Percentiles rank a stretch among this genome's conserved stretches.
These are phyloP conservation scores for Podarcis cretensis DNA, from an alignment of 2,113 vertebrate species.

Conservation along the genomic window DNA sequence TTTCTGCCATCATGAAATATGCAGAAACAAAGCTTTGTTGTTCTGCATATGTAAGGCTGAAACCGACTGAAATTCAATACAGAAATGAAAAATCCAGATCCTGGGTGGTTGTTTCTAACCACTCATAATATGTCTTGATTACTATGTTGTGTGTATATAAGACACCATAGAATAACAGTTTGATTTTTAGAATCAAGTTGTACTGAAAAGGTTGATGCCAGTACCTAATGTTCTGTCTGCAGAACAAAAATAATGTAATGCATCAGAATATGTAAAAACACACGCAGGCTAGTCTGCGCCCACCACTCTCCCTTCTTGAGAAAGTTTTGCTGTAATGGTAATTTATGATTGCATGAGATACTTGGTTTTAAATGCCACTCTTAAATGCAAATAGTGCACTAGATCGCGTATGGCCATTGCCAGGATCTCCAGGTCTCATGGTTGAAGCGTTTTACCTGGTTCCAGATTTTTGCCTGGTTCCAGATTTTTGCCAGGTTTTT, in stretches of 20 bases:
- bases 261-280: conserved; percentile 28
- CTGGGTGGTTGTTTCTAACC: neutral
- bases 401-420: neutral
- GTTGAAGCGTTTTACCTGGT: neutral
- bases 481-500: neutral
- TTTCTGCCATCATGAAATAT: neutral
- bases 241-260: conserved; percentile 43
- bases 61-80: neutral
- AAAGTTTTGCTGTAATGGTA: neutral
- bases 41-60: neutral
- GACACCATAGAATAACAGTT: neutral
- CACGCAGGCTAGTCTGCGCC: neutral
- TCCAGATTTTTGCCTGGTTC: conserved; percentile 11
- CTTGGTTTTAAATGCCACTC: neutral
- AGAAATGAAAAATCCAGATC: neutral
- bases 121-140: neutral
- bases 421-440: neutral
- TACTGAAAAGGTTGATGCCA: conserved; percentile 44
- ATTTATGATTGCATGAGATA: conserved; percentile 7
- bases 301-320: neutral
- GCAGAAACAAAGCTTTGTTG: neutral
- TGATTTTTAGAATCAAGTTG: conserved; percentile 13
- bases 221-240: conserved; percentile 22
- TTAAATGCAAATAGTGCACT: neutral
- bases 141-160: neutral